These are phyloP conservation scores for Branchinecta lynchi DNA, from an alignment of 1,140 invertebrate species.

Conservation along the genomic window DNA sequence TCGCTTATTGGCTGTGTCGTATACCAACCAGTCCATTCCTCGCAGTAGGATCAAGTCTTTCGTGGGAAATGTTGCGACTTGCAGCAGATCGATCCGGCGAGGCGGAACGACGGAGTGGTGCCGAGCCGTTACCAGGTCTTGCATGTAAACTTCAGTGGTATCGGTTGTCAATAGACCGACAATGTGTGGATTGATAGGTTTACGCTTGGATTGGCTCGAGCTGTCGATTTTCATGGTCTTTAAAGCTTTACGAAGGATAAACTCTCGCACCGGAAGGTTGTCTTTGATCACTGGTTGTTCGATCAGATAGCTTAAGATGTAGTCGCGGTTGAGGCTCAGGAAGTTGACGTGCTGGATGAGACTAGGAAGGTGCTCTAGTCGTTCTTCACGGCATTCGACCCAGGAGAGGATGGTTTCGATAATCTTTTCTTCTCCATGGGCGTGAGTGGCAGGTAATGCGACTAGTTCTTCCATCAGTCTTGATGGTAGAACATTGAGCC, in stretches of 20 bases:
- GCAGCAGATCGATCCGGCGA: neutral
- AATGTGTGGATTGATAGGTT: neutral
- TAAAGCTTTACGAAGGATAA: neutral
- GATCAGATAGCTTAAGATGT: neutral
- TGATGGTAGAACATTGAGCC: neutral
- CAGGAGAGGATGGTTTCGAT: constrained; percentile 3
- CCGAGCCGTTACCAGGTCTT: neutral
- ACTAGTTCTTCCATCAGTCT: constrained; percentile 3
- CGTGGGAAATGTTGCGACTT: neutral
- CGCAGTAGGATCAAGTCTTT: neutral
- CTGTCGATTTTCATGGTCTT: neutral
- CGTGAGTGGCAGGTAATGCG: neutral
- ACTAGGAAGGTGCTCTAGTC: neutral
- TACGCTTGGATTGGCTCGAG: neutral
- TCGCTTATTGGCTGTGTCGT: neutral
- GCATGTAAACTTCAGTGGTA: neutral
- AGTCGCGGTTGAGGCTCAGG: neutral
- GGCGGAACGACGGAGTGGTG: neutral
- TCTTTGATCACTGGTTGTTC: neutral
- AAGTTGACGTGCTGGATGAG: neutral
- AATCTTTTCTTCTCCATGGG: constrained; percentile 7
- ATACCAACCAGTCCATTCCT: neutral
- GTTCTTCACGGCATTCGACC: neutral
- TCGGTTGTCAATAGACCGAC: neutral
- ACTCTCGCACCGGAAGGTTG: neutral